Conservation (phyloP, 1,140 invertebrate species). For the Copidosoma floridanum region DNA sequence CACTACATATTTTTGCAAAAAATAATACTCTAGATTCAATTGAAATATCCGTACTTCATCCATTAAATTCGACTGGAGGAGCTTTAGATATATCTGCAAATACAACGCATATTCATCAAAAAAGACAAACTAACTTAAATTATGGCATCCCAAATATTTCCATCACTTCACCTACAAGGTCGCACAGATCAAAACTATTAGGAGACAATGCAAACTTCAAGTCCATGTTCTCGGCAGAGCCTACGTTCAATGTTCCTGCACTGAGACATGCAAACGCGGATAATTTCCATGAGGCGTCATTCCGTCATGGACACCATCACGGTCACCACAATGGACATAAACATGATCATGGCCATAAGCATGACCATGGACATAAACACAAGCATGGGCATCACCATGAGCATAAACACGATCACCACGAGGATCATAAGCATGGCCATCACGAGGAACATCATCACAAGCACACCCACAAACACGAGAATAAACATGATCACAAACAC, state of each 20-base stretch:
- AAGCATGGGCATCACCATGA: neutral
- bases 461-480: slow-evolving; percentile 3
- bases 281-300: neutral
- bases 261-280: neutral
- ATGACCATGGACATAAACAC: slow-evolving; percentile 13
- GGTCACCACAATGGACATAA: neutral
- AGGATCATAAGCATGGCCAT: slow-evolving; percentile 2
- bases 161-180: neutral
- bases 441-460: neutral
- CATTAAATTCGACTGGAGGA: neutral
- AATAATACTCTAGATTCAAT: neutral
- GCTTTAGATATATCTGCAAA: neutral
- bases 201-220: too few species aligned
- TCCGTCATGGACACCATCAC: neutral
- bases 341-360: neutral
- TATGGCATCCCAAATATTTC: neutral
- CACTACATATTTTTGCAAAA: neutral
- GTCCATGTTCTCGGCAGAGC: too few species aligned
- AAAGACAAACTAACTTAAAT: slow-evolving; percentile 4
- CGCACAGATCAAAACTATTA: neutral
- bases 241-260: too few species aligned
- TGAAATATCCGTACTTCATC: neutral
- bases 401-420: neutral
- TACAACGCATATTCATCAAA: neutral
- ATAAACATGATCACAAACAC: neutral